Conservation (phyloP, 2,797 vertebrate species). For the Dipus sagitta region DNA sequence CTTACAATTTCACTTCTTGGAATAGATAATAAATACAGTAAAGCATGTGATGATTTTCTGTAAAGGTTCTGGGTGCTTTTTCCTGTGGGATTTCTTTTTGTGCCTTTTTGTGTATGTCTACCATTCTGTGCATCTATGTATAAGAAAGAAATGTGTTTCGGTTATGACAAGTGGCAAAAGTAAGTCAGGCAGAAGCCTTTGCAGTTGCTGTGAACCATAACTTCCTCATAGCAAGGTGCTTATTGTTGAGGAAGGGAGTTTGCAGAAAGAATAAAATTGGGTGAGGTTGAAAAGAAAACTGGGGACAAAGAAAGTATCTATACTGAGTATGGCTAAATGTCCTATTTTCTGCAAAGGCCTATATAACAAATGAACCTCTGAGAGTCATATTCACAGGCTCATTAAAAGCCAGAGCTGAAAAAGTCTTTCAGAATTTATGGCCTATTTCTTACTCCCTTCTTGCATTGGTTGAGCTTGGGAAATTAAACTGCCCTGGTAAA, state of each 20-base stretch:
- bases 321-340: constrained; percentile 37
- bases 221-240: constrained; percentile 17
- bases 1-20: constrained; percentile 10
- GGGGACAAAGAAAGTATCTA: constrained; percentile 21
- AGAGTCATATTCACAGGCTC: constrained; percentile 5
- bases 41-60: constrained; percentile 32
- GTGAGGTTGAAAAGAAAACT: constrained; percentile 54
- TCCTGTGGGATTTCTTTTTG: constrained; percentile 34
- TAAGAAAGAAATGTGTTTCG: constrained; percentile 7
- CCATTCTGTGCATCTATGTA: constrained; percentile 25
- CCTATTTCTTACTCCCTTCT: background rate
- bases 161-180: constrained; percentile 34
- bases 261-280: constrained; percentile 15
- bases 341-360: background rate
- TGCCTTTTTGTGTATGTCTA: background rate
- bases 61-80: constrained; percentile 4
- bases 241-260: background rate
- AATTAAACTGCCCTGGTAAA: background rate
- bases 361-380: background rate
- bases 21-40: constrained; percentile 34
- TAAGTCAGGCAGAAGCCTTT: background rate
- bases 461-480: background rate
- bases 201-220: background rate
- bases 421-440: background rate
- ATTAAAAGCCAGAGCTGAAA: constrained; percentile 2